Evolutionary conservation across 2,888 invertebrate genomes (phyloP), one percentile per base, ranked within the genome.

Genomic region (Perdita meconis): DNA sequence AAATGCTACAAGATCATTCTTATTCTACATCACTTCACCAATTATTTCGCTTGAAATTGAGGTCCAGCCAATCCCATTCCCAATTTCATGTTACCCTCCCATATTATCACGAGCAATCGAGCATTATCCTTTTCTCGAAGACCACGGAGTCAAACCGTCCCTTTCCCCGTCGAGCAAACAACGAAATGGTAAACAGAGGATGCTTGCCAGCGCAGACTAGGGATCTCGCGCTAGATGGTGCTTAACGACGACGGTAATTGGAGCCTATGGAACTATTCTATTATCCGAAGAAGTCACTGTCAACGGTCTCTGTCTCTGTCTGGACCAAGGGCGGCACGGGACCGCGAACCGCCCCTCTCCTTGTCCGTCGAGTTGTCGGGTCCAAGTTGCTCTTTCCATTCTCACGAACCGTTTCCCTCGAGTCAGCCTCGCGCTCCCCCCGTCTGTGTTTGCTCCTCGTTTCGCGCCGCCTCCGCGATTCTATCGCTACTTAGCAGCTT

Each of bases 201-300:
- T 68, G 53, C 55, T 67, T 42, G 56, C 44, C 16, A 36, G 12
- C 26, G 61, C 53, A 50, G 61, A 50, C 51, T 59, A 55, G 53
- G 42, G 50, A 24, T 56, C 38, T 60, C 53, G 42, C 36, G 44
- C 24, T 56, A 65, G 78, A 80, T 64, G 66, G 64, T 67, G 70
- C 70, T 86, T 74, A 74, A 87, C 84, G 86, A 86, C 72, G 77
- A 74, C 81, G 77, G 84, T 89, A 88, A 89, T 89, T 89, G 85
- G 83, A 87, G 86, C 86, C 85, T 83, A 79, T 73, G 86, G 86
- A 86, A 87, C 84, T 80, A 76, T 83, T 79, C 85, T 83, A 87
- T 88, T 89, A 88, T 87, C 75, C 84, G 72, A 82, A 84, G 82
- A 83, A 86, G 84, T 81, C 83, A 87, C 83, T 83, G 86, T 77